phyloP scores from a whole-genome alignment of 2,888 invertebrate genomes.

The Electrophaes corylata region DNA sequence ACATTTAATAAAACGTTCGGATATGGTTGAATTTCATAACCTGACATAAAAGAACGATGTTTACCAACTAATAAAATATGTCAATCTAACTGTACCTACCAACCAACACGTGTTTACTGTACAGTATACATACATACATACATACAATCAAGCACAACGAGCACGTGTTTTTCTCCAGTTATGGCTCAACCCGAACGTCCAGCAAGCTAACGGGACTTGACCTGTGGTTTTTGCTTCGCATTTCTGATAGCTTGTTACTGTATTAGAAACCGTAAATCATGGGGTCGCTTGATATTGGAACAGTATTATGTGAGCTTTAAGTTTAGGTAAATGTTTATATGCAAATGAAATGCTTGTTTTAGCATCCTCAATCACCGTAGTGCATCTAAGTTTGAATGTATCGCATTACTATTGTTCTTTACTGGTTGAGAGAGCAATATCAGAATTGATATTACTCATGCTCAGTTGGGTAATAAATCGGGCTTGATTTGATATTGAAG shows the following conservation, averaged over 20 bases:
- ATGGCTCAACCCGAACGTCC: constrained; percentile 36
- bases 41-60: too few relatives aligned
- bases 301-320: neutral
- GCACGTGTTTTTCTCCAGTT: constrained; percentile 27
- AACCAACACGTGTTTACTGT: constrained; percentile 6
- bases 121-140: too few relatives aligned
- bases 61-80: neutral
- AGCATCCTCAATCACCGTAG: neutral
- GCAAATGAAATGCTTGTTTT: too few relatives aligned
- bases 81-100: constrained; percentile 8
- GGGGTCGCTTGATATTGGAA: constrained; percentile 7
- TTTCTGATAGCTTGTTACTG: constrained; percentile 35
- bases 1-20: constrained; percentile 25
- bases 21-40: constrained; percentile 9
- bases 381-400: neutral
- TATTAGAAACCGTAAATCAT: constrained; percentile 35
- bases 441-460: too few relatives aligned
- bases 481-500: too few relatives aligned
- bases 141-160: constrained; percentile 4
- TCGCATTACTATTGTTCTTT: neutral
- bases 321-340: neutral
- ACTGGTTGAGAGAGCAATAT: too few relatives aligned
- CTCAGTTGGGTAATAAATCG: too few relatives aligned
- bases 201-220: constrained; percentile 54
- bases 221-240: constrained; percentile 47